phyloP scores from a whole-genome alignment of 2,888 invertebrate species.

The Caenorhabditis panamensis region DNA sequence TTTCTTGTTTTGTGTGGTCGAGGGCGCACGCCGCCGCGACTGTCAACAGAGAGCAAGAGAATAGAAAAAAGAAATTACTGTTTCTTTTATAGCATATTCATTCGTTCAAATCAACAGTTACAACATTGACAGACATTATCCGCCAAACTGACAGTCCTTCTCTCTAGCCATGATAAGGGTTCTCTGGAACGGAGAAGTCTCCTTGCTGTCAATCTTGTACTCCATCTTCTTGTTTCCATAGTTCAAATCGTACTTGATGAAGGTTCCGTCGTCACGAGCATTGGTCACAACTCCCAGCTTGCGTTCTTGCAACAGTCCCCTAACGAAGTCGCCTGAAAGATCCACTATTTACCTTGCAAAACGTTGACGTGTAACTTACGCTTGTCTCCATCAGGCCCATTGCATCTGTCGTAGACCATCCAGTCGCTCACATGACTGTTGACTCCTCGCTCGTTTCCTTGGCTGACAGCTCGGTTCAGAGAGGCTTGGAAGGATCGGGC shows the following conservation, averaged over 20 bases:
- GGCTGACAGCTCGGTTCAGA: slow-evolving; percentile 12
- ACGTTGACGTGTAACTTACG: no score
- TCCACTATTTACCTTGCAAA: no score
- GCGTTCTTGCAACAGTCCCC: not conserved
- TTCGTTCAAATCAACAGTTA: no score
- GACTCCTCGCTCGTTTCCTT: slow-evolving; percentile 1
- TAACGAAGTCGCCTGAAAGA: not conserved
- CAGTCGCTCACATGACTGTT: not conserved
- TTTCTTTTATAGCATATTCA: no score
- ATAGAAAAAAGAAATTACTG: no score
- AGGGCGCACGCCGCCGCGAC: no score
- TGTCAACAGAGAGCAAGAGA: no score
- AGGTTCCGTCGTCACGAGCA: slow-evolving; percentile 4
- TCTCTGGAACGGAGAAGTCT: not conserved
- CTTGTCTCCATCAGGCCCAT: not conserved
- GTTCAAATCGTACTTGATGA: slow-evolving; percentile 2
- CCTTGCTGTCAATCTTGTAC: slow-evolving; percentile 6
- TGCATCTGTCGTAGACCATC: slow-evolving; percentile 7
- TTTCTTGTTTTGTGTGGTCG: no score
- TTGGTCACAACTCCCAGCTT: slow-evolving; percentile 10
- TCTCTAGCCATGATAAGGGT: not conserved
- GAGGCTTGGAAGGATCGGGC: slow-evolving; percentile 3
- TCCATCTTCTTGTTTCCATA: slow-evolving; percentile 6
- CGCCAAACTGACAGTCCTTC: not conserved
- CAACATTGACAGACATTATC: no score